Evolutionary conservation across 2,888 invertebrate genomes (phyloP), one percentile per base, ranked within the genome.

Genomic region (Dicyrtomina minuta): DNA sequence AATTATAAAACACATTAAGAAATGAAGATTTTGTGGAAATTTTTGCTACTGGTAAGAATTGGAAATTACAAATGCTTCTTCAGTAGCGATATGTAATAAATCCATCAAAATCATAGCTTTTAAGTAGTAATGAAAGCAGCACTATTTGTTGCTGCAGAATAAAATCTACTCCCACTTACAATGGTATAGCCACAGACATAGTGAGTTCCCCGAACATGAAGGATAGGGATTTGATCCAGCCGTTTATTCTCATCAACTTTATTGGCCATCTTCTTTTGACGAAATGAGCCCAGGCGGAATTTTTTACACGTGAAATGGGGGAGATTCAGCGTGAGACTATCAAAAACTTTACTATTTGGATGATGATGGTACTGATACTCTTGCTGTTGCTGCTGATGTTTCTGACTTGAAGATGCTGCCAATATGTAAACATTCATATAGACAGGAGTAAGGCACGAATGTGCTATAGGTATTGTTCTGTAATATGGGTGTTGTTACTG

Each of bases 121-220:
- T 10, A 58, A 58, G 13, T 58, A 58, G 13, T 22, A 10, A 22
- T 26, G 10, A 22, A 12, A 17, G 8, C 58, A 13, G 10, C 10
- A 17, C 10, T 39, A 17, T 33, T 1, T 43, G 39, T 6, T 22
- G 24, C 15, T 5, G 1, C 75, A 41, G 8, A 41, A 12, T 12
- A 8, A 13, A 46, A 46, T 5, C 33, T 2, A 17, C 6, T 39
- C 41, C 41, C 84, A n/a, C 90, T 88, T 83, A 93, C 93, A 83
- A 91, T 88, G 83, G 93, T 92, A 80, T 86, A 92, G 72, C 93
- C 93, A 66, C 93, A 89, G 80, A 92, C 91, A 80, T 93, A 92
- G 81, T 93, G 89, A 0, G 89, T 90, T 66, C 93, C 93, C 74
- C 87, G 84, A 1, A 90, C 88, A 81, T 90, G 88, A 61, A 93